Percentiles rank a stretch among this genome's conserved stretches.
phyloP scores from a whole-genome alignment of 30 jellyfish, hydroid and myxozoan species.

The Turritopsis dohrnii region DNA sequence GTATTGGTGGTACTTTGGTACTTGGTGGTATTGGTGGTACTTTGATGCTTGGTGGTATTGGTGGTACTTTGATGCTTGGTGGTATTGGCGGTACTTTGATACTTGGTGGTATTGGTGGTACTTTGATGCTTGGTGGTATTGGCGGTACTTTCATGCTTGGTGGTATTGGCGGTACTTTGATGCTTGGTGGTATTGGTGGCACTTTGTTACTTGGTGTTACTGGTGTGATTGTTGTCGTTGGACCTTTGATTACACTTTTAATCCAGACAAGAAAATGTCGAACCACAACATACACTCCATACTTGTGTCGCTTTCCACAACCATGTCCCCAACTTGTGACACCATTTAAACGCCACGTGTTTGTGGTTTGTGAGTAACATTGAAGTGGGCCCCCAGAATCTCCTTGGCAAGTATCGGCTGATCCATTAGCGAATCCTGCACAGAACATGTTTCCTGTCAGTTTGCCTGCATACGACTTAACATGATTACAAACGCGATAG shows the following conservation, averaged over 20 bases:
- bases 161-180: slow-evolving; percentile 8
- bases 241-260: slow-evolving; percentile 27
- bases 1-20: neutral
- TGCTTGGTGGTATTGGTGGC: slow-evolving; percentile 28
- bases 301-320: slow-evolving; percentile 70
- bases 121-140: slow-evolving; percentile 16
- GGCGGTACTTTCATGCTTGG: slow-evolving; percentile 30
- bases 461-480: slow-evolving; percentile 47
- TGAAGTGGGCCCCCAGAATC: slow-evolving; percentile 97
- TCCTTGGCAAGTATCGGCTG: slow-evolving; percentile 39
- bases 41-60: neutral
- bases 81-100: neutral
- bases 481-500: slow-evolving; percentile 50
- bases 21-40: neutral
- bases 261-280: slow-evolving; percentile 65
- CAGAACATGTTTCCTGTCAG: slow-evolving; percentile 83
- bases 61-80: neutral
- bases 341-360: slow-evolving; percentile 71
- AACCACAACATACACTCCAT: slow-evolving; percentile 83
- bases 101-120: slow-evolving; percentile 45
- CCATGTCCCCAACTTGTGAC: slow-evolving; percentile 94
- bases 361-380: slow-evolving; percentile 43
- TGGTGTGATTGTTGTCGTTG: slow-evolving; percentile 15
- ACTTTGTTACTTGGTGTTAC: slow-evolving; percentile 37
- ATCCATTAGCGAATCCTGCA: slow-evolving; percentile 73